A percentile compares a stretch with the other conserved stretches of the same genome.
These are phyloP conservation scores for Sminthurinus signatus DNA, from an alignment of 1,140 invertebrate species.

Conservation along the genomic window DNA sequence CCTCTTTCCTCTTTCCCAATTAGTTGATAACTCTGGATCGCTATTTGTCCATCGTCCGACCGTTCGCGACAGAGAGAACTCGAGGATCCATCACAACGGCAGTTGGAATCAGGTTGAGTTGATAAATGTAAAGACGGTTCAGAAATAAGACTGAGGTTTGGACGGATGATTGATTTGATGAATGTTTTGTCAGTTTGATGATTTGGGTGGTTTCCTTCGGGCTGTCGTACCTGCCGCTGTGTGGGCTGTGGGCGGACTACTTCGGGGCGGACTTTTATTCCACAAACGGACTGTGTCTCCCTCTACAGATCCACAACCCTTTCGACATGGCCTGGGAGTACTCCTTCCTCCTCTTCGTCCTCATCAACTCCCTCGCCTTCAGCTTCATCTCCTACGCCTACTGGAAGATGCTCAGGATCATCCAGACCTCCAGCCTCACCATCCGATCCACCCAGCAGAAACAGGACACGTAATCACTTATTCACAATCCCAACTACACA, in stretches of 20 bases:
- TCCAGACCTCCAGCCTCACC: slow-evolving; percentile 51
- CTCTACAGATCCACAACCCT: slow-evolving; percentile 58
- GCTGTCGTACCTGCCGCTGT: slow-evolving; percentile 52
- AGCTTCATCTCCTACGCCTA: slow-evolving; percentile 56
- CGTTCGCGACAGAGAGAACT: slow-evolving; percentile 47
- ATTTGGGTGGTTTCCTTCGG: slow-evolving; percentile 53
- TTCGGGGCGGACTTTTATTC: slow-evolving; percentile 55
- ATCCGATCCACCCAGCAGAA: slow-evolving; percentile 51
- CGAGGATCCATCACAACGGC: slow-evolving; percentile 45
- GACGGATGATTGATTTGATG: too few species aligned
- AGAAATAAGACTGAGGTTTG: too few species aligned
- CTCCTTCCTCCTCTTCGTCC: slow-evolving; percentile 54
- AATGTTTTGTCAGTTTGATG: too few species aligned
- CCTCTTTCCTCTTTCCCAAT: too few species aligned
- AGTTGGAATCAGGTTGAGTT: slow-evolving; percentile 43
- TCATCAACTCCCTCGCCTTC: slow-evolving; percentile 54
- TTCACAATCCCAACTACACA: too few species aligned
- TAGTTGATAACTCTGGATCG: slow-evolving; percentile 56
- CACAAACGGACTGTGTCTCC: slow-evolving; percentile 56
- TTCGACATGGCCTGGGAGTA: slow-evolving; percentile 59
- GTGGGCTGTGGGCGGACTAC: slow-evolving; percentile 45
- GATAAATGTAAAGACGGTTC: too few species aligned
- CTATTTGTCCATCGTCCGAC: slow-evolving; percentile 55
- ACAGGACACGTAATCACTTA: too few species aligned
- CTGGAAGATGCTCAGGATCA: slow-evolving; percentile 53